Base-by-base conservation (phyloP, 2,888 invertebrate species). In the Phaonia tiefii region DNA sequence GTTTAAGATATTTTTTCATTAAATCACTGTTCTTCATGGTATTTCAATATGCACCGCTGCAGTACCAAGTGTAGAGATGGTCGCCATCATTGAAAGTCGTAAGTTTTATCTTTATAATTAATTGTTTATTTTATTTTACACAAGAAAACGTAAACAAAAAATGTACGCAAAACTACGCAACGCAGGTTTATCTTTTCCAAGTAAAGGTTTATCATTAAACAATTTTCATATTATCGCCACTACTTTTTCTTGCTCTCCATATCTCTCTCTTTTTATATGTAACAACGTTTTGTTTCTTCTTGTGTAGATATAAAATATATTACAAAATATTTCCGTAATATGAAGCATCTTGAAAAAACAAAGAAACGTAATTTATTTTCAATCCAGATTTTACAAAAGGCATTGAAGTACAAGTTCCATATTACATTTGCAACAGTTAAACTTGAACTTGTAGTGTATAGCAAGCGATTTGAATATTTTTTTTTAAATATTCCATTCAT, bases 41-140 rank as follows among this genome's bases (percentile, higher is more conserved):
- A 7, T 49, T 10, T 20, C 1, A 17, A 49, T 10, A 8, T 37
- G 37, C 49, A 49, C 1, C 20, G 15, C 20, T 11, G 11, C 20
- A 49, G 20, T 20, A 20, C 20, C 4, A 37, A 37, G 49, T 49
- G 17, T 49, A 17, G 4, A 17, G 20, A 20, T 22, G 7, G 10
- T 10, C 20, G 10, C 5, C 20, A 20, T 49, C 20, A 49, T 49
- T 49, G 49, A 49, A 49, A 49, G 11, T n/a, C n/a, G n/a, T n/a
- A n/a, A n/a, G n/a, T 49, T 20, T 20, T 49, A 49, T 49, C 49
- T 49, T 49, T 20, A 49, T 49, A 49, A 49, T 49, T 49, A 49
- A 49, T 49, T 49, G 49, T 49, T 20, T n/a, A 15, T 49, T 49
- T 17, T 15, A 15, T 46, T 49, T 20, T 22, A 49, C 49, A 49